These are phyloP conservation scores for Cheilosia variabilis DNA, from an alignment of 2,888 invertebrate species.

Conservation along the genomic window DNA sequence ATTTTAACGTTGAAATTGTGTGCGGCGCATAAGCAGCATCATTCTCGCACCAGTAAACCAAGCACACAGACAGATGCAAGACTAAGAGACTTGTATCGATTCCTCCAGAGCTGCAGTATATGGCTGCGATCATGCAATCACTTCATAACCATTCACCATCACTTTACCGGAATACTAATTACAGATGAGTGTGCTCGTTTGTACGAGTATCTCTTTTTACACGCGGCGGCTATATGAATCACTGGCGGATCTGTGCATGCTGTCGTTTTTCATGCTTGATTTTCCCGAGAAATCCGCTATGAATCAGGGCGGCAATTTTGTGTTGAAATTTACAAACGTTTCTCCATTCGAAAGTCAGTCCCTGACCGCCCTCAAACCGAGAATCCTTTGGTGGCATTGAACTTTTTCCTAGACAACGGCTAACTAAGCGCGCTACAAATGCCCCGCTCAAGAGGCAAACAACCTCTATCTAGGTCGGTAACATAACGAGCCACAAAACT, in stretches of 20 bases:
- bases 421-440: slow-evolving; percentile 22
- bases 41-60: slow-evolving; percentile 49
- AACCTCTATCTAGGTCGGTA: slow-evolving; percentile 67
- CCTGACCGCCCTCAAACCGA: slow-evolving; percentile 32
- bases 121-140: slow-evolving; percentile 58
- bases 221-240: slow-evolving; percentile 8
- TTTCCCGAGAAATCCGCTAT: slow-evolving; percentile 51
- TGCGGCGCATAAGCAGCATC: slow-evolving; percentile 26
- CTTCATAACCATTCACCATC: slow-evolving; percentile 49
- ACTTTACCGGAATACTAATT: slow-evolving; percentile 65
- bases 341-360: not conserved
- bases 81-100: slow-evolving; percentile 18
- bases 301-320: slow-evolving; percentile 62
- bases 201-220: slow-evolving; percentile 20
- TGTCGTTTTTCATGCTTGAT: not conserved
- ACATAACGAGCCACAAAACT: slow-evolving; percentile 31
- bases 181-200: slow-evolving; percentile 29
- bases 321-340: slow-evolving; percentile 1
- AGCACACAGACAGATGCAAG: slow-evolving; percentile 3
- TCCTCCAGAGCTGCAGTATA: slow-evolving; percentile 11
- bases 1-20: slow-evolving; percentile 11
- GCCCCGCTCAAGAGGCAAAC: slow-evolving; percentile 44
- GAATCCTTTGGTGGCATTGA: slow-evolving; percentile 63
- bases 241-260: slow-evolving; percentile 35
- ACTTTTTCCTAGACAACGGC: slow-evolving; percentile 54